phyloP scores from a whole-genome alignment of 2,113 vertebrate species.

The Aepyceros melampus region DNA sequence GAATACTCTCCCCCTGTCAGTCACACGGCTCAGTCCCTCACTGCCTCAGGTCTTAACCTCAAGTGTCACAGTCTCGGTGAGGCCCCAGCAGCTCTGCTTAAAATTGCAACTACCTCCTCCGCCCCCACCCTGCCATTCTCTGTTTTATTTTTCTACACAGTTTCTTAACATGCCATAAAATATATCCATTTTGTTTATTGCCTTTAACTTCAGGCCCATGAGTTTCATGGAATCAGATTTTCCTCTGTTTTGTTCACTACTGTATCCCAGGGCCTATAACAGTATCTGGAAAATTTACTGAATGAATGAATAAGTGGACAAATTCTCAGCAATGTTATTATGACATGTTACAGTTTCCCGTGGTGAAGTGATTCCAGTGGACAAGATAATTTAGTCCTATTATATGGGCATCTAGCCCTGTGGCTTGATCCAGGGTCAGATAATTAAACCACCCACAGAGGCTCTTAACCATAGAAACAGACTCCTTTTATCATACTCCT shows the following conservation, averaged over 20 bases:
- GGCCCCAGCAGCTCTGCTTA: neutral
- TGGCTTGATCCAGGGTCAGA: neutral
- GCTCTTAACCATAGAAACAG: neutral
- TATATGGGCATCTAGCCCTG: neutral
- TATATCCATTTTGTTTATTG: neutral
- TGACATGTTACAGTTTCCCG: neutral
- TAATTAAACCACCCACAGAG: neutral
- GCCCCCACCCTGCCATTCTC: neutral
- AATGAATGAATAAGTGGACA: neutral
- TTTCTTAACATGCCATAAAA: neutral
- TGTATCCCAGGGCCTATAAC: neutral
- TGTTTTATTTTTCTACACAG: neutral
- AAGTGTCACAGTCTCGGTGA: neutral
- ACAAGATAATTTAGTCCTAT: neutral
- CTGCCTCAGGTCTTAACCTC: neutral
- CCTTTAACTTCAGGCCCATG: neutral
- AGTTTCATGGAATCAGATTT: neutral
- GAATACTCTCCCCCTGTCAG: neutral
- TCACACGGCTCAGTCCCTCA: neutral
- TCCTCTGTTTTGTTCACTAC: neutral
- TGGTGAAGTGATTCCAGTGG: neutral
- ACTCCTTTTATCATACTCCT: neutral
- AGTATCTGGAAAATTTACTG: neutral
- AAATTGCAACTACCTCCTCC: neutral
- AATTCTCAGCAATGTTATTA: neutral